These are phyloP conservation scores for Homarus americanus DNA, from an alignment of 1,140 invertebrate species.

Conservation along the genomic window DNA sequence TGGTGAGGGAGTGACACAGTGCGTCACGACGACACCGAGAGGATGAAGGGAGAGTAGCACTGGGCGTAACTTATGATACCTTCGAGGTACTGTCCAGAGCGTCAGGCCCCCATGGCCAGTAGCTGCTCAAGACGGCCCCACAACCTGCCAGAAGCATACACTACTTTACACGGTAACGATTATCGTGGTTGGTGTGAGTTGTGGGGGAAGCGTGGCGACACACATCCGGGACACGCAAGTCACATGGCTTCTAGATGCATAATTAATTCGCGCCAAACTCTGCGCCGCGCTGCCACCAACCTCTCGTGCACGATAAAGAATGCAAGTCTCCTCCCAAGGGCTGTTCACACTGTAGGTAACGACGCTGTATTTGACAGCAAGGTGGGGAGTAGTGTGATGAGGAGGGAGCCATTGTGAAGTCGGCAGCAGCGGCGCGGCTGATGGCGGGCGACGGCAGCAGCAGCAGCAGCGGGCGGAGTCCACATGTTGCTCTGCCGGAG, in stretches of 20 bases:
- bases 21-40: no score
- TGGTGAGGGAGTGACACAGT: no score
- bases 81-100: no score
- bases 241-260: constrained; percentile 63
- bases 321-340: not conserved
- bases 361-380: not conserved
- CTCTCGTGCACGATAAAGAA: constrained; percentile 41
- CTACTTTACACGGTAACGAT: no score
- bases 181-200: no score
- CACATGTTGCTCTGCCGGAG: constrained; percentile 68
- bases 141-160: no score
- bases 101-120: no score
- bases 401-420: no score
- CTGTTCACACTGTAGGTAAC: not conserved
- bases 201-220: no score
- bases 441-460: not conserved
- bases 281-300: not conserved
- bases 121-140: no score
- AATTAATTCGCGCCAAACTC: constrained; percentile 59
- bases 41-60: no score
- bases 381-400: not conserved
- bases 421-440: constrained; percentile 1
- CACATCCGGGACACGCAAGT: constrained; percentile 18
- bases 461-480: constrained; percentile 40
- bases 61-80: no score